Evolutionary conservation across 2,113 vertebrate genomes (phyloP).

Genomic region (Phalacrocorax aristotelis): DNA sequence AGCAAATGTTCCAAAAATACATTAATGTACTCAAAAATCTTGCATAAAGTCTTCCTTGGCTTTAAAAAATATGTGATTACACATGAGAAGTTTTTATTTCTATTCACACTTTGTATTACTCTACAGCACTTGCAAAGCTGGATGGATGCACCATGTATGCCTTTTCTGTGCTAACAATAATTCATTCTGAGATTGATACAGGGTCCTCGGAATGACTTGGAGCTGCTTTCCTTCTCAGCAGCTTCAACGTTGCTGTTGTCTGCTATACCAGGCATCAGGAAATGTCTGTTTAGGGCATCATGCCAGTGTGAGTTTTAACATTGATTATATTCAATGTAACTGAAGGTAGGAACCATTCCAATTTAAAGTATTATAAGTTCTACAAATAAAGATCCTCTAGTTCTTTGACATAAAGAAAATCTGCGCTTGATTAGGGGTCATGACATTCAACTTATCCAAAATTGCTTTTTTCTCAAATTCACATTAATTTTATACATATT

Average conservation of each 20-base stretch:
- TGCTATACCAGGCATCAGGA: constrained; percentile 67
- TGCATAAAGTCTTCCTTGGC: no score
- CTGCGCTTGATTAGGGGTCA: not conserved
- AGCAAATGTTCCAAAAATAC: fast-evolving
- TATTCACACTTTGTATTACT: not conserved
- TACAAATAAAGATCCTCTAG: not conserved
- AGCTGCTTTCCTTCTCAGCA: constrained; percentile 43
- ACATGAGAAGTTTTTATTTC: not conserved
- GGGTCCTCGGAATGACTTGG: constrained; percentile 59
- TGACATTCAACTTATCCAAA: not conserved
- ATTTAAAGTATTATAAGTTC: not conserved
- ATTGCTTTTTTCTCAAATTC: not conserved
- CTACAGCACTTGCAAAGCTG: constrained; percentile 61
- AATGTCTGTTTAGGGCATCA: not conserved
- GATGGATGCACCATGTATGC: constrained; percentile 28
- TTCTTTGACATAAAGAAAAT: not conserved
- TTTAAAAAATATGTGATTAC: not conserved
- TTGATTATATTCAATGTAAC: not conserved
- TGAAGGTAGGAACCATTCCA: not conserved
- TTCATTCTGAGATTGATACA: constrained; percentile 32
- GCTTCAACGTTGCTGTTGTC: constrained; percentile 45
- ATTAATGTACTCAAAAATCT: fast-evolving
- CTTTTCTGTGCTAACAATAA: constrained; percentile 45
- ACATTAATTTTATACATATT: not conserved
- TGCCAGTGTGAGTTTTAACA: not conserved